Evolutionary conservation across 2,113 vertebrate species (phyloP), one percentile per base, ranked within the genome.

Genomic region (Condylura cristata): DNA sequence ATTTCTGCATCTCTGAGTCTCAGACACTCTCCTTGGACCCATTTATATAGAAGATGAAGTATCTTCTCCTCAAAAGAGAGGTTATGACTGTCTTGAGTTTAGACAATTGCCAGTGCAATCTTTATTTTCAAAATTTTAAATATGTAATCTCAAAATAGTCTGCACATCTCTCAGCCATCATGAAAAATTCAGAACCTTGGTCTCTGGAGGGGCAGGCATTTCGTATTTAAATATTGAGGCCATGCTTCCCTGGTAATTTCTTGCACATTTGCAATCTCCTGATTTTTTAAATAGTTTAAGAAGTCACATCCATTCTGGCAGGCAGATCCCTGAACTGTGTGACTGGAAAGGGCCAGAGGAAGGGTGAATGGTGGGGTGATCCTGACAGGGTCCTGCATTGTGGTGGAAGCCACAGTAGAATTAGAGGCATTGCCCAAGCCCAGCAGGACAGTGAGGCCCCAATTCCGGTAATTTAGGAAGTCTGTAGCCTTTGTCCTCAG

Each of bases 21-120:
- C 86, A 90, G 87, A 34, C 0, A 2, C 46, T 70, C 90, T 94
- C 70, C 1, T 75, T 0, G 37, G 92, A 88, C 76, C 44, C 76
- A 70, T 96, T 96, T 93, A 66, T 85, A 86, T 0, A 24, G 61
- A 95, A 94, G 93, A 95, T 39, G 48, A 95, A 96, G 81, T 39
- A 30, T 32, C 78, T 85, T 61, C 48, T 56, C 37, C 80, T 93
- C 48, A 56, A 34, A 71, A 85, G 65, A 84, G 53, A 91, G 46
- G 51, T 78, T 74, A 94, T 24, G 41, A 56, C 53, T 24, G 5
- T 95, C 91, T 87, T 37, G 84, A 87, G 76, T 89, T 84, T 78
- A 91, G 63, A 94, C 53, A 58, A 80, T 20, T 80, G 60, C 88
- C 80, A 72, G 65, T 46, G 48, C 51, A 72, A 51, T 72, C 84